These are phyloP conservation scores for Pterocles orientalis DNA, from an alignment of 2,113 vertebrate species.

Conservation along the genomic window DNA sequence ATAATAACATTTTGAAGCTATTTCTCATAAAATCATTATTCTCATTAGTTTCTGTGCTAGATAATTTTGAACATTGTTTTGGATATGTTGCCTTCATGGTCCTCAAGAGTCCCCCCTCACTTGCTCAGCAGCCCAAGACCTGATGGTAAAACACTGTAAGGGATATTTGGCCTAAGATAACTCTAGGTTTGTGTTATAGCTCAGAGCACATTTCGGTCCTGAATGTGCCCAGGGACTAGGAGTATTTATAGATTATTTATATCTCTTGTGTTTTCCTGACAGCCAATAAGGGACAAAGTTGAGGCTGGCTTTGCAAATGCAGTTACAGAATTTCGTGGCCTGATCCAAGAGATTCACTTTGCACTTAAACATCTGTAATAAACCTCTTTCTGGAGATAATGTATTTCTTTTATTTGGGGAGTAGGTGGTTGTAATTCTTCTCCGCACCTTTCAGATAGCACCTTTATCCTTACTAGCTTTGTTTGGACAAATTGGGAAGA, in stretches of 20 bases:
- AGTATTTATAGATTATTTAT: neutral
- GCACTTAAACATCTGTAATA: neutral
- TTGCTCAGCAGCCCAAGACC: neutral
- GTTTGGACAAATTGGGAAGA: neutral
- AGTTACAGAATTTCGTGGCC: neutral
- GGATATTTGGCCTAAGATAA: neutral
- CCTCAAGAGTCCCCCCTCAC: rapidly evolving
- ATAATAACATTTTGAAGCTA: neutral
- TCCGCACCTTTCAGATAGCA: neutral
- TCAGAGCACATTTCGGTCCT: neutral
- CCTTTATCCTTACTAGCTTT: neutral
- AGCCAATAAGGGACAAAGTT: neutral
- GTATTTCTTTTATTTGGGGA: too few species aligned
- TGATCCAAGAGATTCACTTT: neutral
- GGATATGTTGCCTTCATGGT: neutral
- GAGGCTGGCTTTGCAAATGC: neutral
- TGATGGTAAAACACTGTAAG: neutral
- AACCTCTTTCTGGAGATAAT: neutral
- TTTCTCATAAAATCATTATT: neutral
- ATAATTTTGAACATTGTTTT: neutral
- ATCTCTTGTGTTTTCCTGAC: neutral
- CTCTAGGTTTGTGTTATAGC: neutral
- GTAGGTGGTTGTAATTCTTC: too few species aligned
- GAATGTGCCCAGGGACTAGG: neutral
- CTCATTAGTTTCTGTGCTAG: neutral